phyloP scores from a whole-genome alignment of 1,140 invertebrate species.

The Tribolium madens region DNA sequence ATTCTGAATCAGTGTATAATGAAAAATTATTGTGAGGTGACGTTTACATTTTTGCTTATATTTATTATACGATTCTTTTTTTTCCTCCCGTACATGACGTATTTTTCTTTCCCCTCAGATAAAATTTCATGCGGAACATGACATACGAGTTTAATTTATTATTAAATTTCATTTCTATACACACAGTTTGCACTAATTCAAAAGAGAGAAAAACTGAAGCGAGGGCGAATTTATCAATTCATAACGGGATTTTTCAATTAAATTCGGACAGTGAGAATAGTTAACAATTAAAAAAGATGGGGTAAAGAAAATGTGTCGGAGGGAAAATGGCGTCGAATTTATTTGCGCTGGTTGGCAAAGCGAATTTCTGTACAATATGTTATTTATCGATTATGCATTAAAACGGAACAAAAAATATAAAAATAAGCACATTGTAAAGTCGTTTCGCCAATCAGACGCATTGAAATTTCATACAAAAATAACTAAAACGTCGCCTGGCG shows the following conservation, averaged over 20 bases:
- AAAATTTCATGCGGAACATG: constrained; percentile 41
- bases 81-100: constrained; percentile 45
- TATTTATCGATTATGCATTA: constrained; percentile 61
- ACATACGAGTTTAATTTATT: constrained; percentile 47
- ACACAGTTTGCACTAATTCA: constrained; percentile 38
- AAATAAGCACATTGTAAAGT: constrained; percentile 63
- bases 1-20: constrained; percentile 52
- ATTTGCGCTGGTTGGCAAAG: constrained; percentile 24
- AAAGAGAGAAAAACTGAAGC: constrained; percentile 34
- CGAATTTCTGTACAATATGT: constrained; percentile 57
- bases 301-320: constrained; percentile 18
- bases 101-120: constrained; percentile 24
- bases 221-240: constrained; percentile 29
- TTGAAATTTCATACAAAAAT: constrained; percentile 61
- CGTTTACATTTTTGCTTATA: constrained; percentile 53
- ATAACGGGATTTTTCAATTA: constrained; percentile 35
- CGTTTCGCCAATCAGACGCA: constrained; percentile 61
- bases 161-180: constrained; percentile 45
- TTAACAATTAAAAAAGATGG: neutral
- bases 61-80: constrained; percentile 42
- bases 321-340: constrained; percentile 16
- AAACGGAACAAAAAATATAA: constrained; percentile 57
- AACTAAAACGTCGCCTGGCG: constrained; percentile 54
- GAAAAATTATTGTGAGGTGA: constrained; percentile 55
- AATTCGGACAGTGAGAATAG: constrained; percentile 6